Evolutionary conservation across 2,888 invertebrate species (phyloP), one percentile per base, ranked within the genome.

Genomic region (Andricus quercusramuli): DNA sequence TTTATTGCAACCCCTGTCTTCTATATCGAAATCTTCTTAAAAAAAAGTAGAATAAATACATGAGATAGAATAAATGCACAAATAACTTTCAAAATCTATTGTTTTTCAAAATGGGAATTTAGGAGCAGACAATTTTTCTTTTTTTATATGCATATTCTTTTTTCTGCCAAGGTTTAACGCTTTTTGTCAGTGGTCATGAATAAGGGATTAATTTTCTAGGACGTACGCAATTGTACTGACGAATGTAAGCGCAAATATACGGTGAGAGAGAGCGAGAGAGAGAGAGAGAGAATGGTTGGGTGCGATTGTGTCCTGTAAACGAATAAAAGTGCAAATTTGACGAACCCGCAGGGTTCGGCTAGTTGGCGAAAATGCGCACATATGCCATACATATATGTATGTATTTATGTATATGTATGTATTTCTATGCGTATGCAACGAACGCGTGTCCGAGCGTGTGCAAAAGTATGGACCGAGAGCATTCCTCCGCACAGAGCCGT

Each of bases 321-420:
- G 91, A 91, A 91, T 91, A 90, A 91, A 91, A 89, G 91, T 91
- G 91, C 89, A 91, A 91, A 91, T 91, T 90, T 89, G 88, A 88
- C 88, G 87, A 89, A 85, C 86, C 86, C 37, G 56, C 74, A 56
- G n/a, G n/a, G n/a, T 74, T 74, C 78, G 56, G 67, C 70, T 64
- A 78, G 79, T 74, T 81, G 67, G 66, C 76, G 67, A 70, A 78
- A 82, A 82, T 67, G 70, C 78, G 51, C 44, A 44, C 65, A 79
- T 47, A 64, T 64, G 32, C 74, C 64, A 79, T 82, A n/a, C 15
- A 51, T 44, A 66, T 78, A 65, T 25, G 64, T 22, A 47, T 44
- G 17, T 25, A 66, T 51, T 51, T 59, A 1, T 5, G 47, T 47
- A 17, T 17, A 4, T 17, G 44, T 47, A 76, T 80, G 32, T 68